A percentile compares a stretch with the other conserved stretches of the same genome.
phyloP scores from a whole-genome alignment of 2,113 vertebrate genomes.

The Heteronetta atricapilla region DNA sequence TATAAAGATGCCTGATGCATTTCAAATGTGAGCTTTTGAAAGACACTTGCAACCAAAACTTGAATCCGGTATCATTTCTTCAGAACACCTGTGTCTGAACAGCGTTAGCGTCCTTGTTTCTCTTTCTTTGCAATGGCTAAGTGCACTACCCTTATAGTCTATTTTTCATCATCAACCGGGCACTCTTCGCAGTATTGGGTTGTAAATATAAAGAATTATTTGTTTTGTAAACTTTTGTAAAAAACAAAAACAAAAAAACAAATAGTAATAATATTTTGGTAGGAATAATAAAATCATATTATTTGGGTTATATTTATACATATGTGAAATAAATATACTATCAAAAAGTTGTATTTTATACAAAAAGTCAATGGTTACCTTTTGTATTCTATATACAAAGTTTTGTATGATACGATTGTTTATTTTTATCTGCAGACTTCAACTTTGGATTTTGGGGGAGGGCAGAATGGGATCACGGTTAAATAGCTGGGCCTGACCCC shows the following conservation, averaged over 20 bases:
- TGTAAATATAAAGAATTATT: conserved; percentile 82
- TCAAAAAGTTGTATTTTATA: conserved; percentile 85
- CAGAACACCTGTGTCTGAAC: conserved; percentile 3
- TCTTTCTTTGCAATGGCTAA: conserved; percentile 46
- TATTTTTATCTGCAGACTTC: conserved; percentile 81
- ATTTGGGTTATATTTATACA: conserved; percentile 90
- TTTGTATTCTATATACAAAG: conserved; percentile 84
- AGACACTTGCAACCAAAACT: conserved; percentile 47
- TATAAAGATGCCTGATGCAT: conserved; percentile 6
- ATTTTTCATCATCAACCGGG: conserved; percentile 69
- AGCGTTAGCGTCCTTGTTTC: conserved; percentile 18
- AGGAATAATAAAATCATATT: conserved; percentile 85
- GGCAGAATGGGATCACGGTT: conserved; percentile 55
- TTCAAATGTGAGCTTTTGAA: conserved; percentile 34
- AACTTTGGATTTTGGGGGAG: conserved; percentile 60
- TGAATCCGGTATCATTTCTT: conserved; percentile 53
- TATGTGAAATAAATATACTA: conserved; percentile 86
- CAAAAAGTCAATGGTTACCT: conserved; percentile 83
- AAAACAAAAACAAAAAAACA: conserved; percentile 17
- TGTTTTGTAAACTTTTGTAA: conserved; percentile 93
- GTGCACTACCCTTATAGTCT: conserved; percentile 68
- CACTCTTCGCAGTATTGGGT: conserved; percentile 71
- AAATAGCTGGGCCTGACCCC: conserved; percentile 64
- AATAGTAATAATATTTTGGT: conserved; percentile 81
- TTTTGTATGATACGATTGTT: conserved; percentile 81